Percentiles rank a stretch among this genome's conserved stretches.
phyloP scores from a whole-genome alignment of 2,797 vertebrate species.

The Chaetodon trifasciatus region DNA sequence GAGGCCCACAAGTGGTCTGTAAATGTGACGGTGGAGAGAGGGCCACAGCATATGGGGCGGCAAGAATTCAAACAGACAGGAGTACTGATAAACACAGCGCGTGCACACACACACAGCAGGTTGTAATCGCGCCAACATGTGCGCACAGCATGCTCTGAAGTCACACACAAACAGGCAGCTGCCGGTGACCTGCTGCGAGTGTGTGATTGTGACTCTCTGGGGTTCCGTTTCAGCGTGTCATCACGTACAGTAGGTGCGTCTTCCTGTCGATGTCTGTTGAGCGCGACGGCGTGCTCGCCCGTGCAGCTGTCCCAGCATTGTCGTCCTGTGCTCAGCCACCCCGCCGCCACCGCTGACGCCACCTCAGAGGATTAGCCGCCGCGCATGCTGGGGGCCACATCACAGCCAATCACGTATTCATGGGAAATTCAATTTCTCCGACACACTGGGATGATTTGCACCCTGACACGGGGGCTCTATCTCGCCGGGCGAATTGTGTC shows the following conservation, averaged over 20 bases:
- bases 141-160: slow-evolving; percentile 57
- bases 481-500: slow-evolving; percentile 68
- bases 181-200: slow-evolving; percentile 52
- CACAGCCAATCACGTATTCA: slow-evolving; percentile 81
- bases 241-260: slow-evolving; percentile 53
- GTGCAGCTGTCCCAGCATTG: slow-evolving; percentile 47
- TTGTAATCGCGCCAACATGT: slow-evolving; percentile 55
- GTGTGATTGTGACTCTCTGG: slow-evolving; percentile 63
- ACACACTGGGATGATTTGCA: slow-evolving; percentile 73
- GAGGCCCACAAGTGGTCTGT: slow-evolving; percentile 54
- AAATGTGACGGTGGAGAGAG: slow-evolving; percentile 42
- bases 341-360: background rate
- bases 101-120: slow-evolving; percentile 41
- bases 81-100: slow-evolving; percentile 33
- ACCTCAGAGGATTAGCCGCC: slow-evolving; percentile 61
- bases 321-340: background rate
- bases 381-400: slow-evolving; percentile 63
- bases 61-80: slow-evolving; percentile 27
- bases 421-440: slow-evolving; percentile 79
- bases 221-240: slow-evolving; percentile 63
- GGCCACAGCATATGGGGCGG: slow-evolving; percentile 12
- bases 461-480: slow-evolving; percentile 67
- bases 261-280: background rate
- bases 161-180: slow-evolving; percentile 64
- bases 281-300: slow-evolving; percentile 5